A percentile compares a stretch with the other conserved stretches of the same genome.
phyloP scores from a whole-genome alignment of 2,113 vertebrate species.

The Cardinalis cardinalis region DNA sequence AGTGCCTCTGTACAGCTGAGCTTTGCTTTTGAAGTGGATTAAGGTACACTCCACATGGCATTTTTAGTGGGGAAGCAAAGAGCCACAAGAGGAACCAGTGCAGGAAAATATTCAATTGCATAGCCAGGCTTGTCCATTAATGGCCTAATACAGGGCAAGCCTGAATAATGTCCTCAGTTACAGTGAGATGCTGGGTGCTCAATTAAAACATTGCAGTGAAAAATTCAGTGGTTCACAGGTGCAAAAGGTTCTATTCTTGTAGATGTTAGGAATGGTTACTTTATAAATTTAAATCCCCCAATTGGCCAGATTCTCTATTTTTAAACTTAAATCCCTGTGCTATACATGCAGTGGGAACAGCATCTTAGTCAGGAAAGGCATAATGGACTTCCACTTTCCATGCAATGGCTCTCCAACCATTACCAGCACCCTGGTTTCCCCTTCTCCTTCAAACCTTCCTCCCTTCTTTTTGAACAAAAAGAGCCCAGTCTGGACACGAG shows the following conservation, averaged over 20 bases:
- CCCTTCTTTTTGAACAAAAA: background rate
- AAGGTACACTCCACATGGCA: background rate
- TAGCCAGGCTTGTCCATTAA: background rate
- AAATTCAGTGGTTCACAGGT: background rate
- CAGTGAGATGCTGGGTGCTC: background rate
- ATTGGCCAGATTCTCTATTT: background rate
- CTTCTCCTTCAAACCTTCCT: background rate
- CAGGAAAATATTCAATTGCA: background rate
- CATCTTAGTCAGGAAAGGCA: background rate
- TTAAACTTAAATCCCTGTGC: background rate
- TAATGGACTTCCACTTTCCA: background rate
- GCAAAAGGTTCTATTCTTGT: background rate
- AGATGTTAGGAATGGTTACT: background rate
- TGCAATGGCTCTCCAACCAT: background rate
- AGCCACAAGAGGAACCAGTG: background rate
- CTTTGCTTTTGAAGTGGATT: background rate
- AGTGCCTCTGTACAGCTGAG: background rate
- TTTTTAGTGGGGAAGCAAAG: background rate
- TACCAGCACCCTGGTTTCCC: background rate
- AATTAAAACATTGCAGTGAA: background rate
- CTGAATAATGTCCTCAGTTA: background rate
- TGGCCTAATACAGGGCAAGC: background rate
- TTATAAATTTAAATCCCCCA: background rate
- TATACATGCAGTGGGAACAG: background rate
- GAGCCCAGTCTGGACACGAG: background rate